A percentile compares a stretch with the other conserved stretches of the same genome.
Conservation (phyloP, 2,113 vertebrate species). For the Chaetorhynchus papuensis region DNA sequence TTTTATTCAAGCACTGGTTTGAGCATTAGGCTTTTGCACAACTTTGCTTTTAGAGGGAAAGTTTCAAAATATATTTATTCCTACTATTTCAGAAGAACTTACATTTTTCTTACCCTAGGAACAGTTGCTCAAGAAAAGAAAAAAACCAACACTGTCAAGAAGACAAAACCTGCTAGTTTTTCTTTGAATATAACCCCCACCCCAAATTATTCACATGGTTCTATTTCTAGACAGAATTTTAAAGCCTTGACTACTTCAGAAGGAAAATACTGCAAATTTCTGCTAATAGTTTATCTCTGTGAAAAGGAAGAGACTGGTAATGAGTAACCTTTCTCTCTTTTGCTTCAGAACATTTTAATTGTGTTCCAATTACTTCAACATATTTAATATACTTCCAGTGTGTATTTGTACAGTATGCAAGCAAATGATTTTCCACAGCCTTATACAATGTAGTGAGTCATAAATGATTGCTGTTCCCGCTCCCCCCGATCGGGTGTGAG, state of each 20-base stretch:
- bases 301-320: conserved; percentile 27
- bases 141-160: not conserved
- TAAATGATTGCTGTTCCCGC: conserved; percentile 46
- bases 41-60: not conserved
- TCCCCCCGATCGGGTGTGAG: not conserved
- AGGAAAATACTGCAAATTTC: conserved; percentile 18
- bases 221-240: conserved; percentile 45
- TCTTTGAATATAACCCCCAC: not conserved
- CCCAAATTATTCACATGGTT: conserved; percentile 29
- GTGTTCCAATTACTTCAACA: conserved; percentile 60
- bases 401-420: conserved; percentile 48
- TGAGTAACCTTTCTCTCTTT: conserved; percentile 55
- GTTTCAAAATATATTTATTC: conserved; percentile 20
- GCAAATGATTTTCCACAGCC: conserved; percentile 52
- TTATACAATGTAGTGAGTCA: conserved; percentile 63
- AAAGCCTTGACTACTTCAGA: conserved; percentile 33
- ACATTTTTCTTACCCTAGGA: not conserved
- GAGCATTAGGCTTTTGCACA: not conserved
- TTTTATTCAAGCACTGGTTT: not conserved
- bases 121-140: not conserved
- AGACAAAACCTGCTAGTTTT: not conserved
- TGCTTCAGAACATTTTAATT: conserved; percentile 68
- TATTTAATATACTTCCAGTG: conserved; percentile 60
- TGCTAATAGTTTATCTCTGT: conserved; percentile 13
- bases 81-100: not conserved